Base-by-base conservation (phyloP, 2,113 vertebrate species). In the Chloroceryle aenea region DNA sequence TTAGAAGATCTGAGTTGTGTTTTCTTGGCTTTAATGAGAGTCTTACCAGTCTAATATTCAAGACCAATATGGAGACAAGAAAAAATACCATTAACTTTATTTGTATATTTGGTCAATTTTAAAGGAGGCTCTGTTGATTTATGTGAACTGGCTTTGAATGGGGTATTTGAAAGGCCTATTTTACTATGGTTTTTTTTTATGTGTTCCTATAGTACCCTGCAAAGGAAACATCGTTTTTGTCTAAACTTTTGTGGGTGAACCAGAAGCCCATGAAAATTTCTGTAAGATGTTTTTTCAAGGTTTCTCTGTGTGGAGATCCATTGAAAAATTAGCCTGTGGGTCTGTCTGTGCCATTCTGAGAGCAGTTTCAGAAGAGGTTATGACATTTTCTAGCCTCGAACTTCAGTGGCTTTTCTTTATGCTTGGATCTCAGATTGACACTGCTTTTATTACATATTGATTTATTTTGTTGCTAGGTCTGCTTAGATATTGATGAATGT, bases 401-500 rank as follows among this genome's bases (percentile, higher is more conserved):
- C 11, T 71, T 86, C 9, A 10, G 7, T 64, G 10, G 12, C 45
- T 68, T 91, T 52, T 63, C 67, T 87, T 96, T 29, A 69, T n/a
- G 59, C 25, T 77, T 75, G 25, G 4, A 26, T 77, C 50, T 63
- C 38, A 66, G 32, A 69, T 38, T 86, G 16, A 38, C 32, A 63
- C 56, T 42, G 12, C 16, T 95, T 81, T 84, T 71, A 25, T 85
- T 75, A 47, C 59, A 85, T 86, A 18, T 63, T 61, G 55, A 62
- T 96, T 80, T 89, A 40, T 71, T 93, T 91, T 88, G 59, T 34
- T 76, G 17, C 69, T 93, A 98, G 98, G 63, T 98, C 77, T 98
- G 98, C 93, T 79, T 96, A 52, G 99, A 99, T 80, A 97, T 99
- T 62, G 99, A 99, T 76, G 99, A 99, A 97, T 99, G 99, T 96